Evolutionary conservation across 2,888 invertebrate species (phyloP), one percentile per base, ranked within the genome.

Genomic region (Xylocampa areola): DNA sequence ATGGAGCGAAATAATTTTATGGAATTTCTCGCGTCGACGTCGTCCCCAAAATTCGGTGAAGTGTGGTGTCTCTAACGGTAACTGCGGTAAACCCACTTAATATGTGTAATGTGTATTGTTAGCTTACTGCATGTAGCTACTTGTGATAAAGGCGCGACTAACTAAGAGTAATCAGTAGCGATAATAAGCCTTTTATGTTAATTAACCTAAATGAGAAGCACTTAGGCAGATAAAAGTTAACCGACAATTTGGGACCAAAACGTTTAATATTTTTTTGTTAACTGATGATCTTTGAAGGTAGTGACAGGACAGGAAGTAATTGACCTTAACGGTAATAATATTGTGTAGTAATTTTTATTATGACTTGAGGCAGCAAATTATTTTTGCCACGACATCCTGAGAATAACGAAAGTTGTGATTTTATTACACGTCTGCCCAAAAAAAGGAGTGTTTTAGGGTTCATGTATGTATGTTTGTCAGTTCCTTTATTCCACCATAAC

Each of bases 111-210:
- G n/a, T 10, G n/a, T 37, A 50, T 61, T 55, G 66, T 48, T 61
- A 43, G 14, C 29, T 33, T 10, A 43, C 43, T 65, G 66, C 66
- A 44, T 55, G 50, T n/a, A n/a, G n/a, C n/a, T 50, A 50, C 33
- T 19, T 17, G 7, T 51, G 66, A 66, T 66, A 61, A 60, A 32
- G 52, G 48, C 44, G 44, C 8, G 25, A 49, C 45, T 45, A 35
- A 50, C 37, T 47, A 0, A n/a, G n/a, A 14, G 61, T 66, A 48
- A 66, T 66, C 49, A 47, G 35, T 43, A 51, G 58, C 41, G 66
- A 61, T 65, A 55, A 50, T 30, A 32, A 29, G 35, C 4, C 45
- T 33, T 7, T 36, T 43, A 63, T 35, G 45, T 41, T 54, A 49
- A 61, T 61, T 36, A 65, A 27, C 41, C 16, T 11, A 60, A 49